These are phyloP conservation scores for Lamproptera curius DNA, from an alignment of 2,888 invertebrate species.

Conservation along the genomic window DNA sequence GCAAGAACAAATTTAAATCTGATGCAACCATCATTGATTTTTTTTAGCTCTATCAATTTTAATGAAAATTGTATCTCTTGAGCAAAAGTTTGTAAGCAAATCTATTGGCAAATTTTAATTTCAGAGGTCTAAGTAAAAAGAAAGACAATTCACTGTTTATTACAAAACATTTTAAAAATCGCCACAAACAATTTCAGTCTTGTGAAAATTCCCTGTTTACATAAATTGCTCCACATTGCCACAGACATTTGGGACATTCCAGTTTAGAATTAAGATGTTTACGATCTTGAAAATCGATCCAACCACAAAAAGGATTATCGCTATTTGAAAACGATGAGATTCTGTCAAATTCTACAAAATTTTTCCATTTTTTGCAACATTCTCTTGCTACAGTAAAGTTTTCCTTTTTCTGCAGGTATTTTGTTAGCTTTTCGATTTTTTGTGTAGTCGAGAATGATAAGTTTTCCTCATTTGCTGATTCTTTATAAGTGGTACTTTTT, in stretches of 20 bases:
- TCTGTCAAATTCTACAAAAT: conserved; percentile 41
- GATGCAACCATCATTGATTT: no score
- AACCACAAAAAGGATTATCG: conserved; percentile 34
- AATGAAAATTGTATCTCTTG: no score
- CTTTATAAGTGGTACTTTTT: conserved; percentile 33
- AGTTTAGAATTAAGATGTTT: conserved; percentile 26
- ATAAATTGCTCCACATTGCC: conserved; percentile 67
- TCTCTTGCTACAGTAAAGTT: conserved; percentile 32
- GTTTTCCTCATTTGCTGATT: conserved; percentile 43
- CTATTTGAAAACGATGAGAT: conserved; percentile 28
- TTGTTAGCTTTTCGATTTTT: conserved; percentile 73
- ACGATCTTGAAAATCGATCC: conserved; percentile 46
- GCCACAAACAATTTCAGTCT: conserved; percentile 41
- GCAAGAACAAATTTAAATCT: no score
- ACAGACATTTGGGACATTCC: conserved; percentile 67
- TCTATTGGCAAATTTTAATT: no score
- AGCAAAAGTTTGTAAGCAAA: no score
- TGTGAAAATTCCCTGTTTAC: conserved; percentile 52
- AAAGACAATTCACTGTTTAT: conserved; percentile 11
- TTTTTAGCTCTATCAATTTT: no score
- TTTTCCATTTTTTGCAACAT: conserved; percentile 58
- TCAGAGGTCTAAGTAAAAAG: no score
- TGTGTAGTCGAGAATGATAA: conserved; percentile 42
- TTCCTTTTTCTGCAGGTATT: conserved; percentile 51
- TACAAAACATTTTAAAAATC: conserved; percentile 37